Conservation (phyloP, 2,888 invertebrate genomes). For the Luperina nickerlii region DNA sequence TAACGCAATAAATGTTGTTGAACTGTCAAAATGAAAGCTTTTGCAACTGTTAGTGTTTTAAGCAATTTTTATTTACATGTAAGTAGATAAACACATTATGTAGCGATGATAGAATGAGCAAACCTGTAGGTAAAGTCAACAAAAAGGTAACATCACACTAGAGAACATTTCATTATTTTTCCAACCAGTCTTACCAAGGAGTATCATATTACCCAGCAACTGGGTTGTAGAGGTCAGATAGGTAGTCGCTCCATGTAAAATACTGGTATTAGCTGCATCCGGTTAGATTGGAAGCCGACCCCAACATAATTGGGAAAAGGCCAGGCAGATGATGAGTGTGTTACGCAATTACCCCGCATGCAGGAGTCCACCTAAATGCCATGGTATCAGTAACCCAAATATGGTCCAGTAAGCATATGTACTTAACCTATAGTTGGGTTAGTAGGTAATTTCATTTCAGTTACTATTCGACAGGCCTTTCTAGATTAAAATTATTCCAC, state of each 20-base stretch:
- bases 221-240: too few relatives aligned
- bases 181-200: too few relatives aligned
- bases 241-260: too few relatives aligned
- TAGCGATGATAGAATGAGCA: too few relatives aligned
- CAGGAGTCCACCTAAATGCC: not conserved
- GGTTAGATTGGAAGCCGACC: too few relatives aligned
- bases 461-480: not conserved
- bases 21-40: not conserved
- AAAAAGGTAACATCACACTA: too few relatives aligned
- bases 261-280: too few relatives aligned
- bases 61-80: not conserved
- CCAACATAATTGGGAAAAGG: too few relatives aligned
- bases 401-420: not conserved
- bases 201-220: too few relatives aligned
- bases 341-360: not conserved
- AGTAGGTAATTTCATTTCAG: not conserved
- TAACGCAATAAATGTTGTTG: not conserved
- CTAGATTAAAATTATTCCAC: not conserved
- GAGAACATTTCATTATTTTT: too few relatives aligned
- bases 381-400: not conserved
- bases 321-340: not conserved
- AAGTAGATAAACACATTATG: too few relatives aligned
- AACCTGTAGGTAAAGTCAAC: too few relatives aligned
- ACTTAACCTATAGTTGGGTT: not conserved
- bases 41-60: not conserved